Base-by-base conservation (phyloP, 1,140 invertebrate species). In the Drosophila trapezifrons region DNA sequence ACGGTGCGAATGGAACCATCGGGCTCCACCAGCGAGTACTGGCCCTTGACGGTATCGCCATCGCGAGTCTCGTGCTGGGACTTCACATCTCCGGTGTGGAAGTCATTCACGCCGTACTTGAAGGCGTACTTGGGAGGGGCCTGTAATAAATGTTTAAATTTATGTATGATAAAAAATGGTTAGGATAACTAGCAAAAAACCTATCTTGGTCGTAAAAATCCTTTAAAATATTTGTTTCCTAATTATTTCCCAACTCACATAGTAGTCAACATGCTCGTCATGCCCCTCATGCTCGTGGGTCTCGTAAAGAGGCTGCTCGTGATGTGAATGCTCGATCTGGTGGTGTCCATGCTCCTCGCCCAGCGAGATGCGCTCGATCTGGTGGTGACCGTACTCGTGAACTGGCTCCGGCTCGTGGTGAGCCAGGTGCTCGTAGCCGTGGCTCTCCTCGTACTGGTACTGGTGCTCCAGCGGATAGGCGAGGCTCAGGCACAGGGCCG, bases 1-100 rank as follows among this genome's bases (percentile, higher is more conserved):
- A 94, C 93, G 47, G 92, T 93, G 43, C 93, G 91, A 46, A 92
- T 92, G 20, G 93, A 93, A 76, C 94, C 94, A 70, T 94, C 94
- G 25, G 94, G 91, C 74, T 94, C 94, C 29, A 94, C 91, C 40
- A 94, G 91, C 9, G 92, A 92, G 78, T 93, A 93, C 77, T 92
- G 91, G 10, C 91, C 90, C 85, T 94, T 90, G 64, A 94, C 93
- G 22, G 92, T 92, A 78, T 94, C 93, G 6, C 93, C 93, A 69
- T 94, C 92, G 32, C 93, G 90, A 25, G 92, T 92, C 89, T 94
- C 93, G 70, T 93, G 92, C 87, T 93, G 93, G 6, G 93, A 92
- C 79, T 94, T 93, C 5, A 93, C 92, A 78, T 94, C 93, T 27
- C 94, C 93, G 76, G 92, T 94, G 84, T 93, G 93, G 56, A 91